Conservation (phyloP, 1,140 invertebrate genomes). For the Pseudomyrmex cubaensis region DNA sequence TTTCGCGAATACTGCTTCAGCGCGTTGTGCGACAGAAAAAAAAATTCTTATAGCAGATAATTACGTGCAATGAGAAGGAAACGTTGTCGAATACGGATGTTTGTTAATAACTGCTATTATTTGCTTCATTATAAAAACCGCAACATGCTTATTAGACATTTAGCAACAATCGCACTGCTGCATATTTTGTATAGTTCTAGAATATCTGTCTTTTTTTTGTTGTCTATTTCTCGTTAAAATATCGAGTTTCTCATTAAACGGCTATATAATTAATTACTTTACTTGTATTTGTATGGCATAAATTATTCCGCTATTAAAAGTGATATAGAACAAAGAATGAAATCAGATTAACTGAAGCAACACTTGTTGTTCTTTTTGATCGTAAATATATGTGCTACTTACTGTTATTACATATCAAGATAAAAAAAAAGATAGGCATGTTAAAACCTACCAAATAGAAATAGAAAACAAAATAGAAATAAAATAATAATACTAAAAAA, state of each 20-base stretch:
- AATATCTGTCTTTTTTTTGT: not conserved
- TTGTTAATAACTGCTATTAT: slow-evolving; percentile 61
- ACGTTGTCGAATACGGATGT: slow-evolving; percentile 44
- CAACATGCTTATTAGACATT: slow-evolving; percentile 50
- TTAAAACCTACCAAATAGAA: too few species aligned
- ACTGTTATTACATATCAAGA: too few species aligned
- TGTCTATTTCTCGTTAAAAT: slow-evolving; percentile 27
- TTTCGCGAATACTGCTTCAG: not conserved
- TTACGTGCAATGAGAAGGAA: slow-evolving; percentile 40
- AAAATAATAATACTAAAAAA: too few species aligned
- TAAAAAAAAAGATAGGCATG: too few species aligned
- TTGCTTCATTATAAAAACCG: slow-evolving; percentile 60
- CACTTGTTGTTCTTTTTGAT: not conserved
- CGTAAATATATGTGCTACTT: not conserved
- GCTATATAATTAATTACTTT: slow-evolving; percentile 32
- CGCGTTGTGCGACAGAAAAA: slow-evolving; percentile 4
- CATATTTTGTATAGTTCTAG: slow-evolving; percentile 11
- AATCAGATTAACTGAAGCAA: too few species aligned
- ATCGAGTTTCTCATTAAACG: slow-evolving; percentile 42
- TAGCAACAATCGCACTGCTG: slow-evolving; percentile 13
- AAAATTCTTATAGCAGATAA: slow-evolving; percentile 65
- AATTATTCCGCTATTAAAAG: slow-evolving; percentile 19
- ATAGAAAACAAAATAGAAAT: too few species aligned
- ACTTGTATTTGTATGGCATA: not conserved
- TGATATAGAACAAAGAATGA: not conserved